Evolutionary conservation across 2,797 vertebrate genomes (phyloP), one percentile per base, ranked within the genome.

Genomic region (Graptemys geographica): DNA sequence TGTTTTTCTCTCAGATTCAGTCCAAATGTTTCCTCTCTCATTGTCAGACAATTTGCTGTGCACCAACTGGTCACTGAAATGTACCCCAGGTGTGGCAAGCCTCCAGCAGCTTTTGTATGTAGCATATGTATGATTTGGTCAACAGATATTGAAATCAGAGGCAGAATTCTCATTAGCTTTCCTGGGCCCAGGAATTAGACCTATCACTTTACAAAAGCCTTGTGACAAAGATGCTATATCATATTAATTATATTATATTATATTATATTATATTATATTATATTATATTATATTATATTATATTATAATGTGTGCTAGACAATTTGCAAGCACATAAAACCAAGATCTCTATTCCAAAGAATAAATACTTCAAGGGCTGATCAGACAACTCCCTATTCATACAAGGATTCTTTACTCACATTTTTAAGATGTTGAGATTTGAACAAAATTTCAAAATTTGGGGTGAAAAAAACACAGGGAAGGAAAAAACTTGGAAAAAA

Each of bases 11-110:
- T 41, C 4, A 74, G 7, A 1, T 87, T 2, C 87, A 25, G 41
- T 81, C 72, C 92, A 47, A 49, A 44, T 92, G 90, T 95, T 90
- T 6, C 37, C 37, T 92, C 11, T 28, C 83, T 49, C 92, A 4
- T 53, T 82, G 41, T 69, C 74, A 47, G 15, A 47, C 44, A 80
- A 81, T 51, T 6, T 83, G 2, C 11, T 78, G 25, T 3, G 21
- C 86, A 11, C 23, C 44, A 96, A 11, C 16, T 93, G 49, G 25
- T 3, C 94, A 44, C 41, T 83, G 72, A 85, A 80, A 13, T 27
- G 3, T 44, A 90, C 8, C 16, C 1, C 16, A 81, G 10, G 23
- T 16, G 25, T 37, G 9, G 59, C 69, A 41, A 28, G 28, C 13
- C 33, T 33, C 59, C 59, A 65, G 25, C 25, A 13, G 13, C 15